Conservation (phyloP, 1,140 invertebrate species). For the Metopolophium dirhodum region DNA sequence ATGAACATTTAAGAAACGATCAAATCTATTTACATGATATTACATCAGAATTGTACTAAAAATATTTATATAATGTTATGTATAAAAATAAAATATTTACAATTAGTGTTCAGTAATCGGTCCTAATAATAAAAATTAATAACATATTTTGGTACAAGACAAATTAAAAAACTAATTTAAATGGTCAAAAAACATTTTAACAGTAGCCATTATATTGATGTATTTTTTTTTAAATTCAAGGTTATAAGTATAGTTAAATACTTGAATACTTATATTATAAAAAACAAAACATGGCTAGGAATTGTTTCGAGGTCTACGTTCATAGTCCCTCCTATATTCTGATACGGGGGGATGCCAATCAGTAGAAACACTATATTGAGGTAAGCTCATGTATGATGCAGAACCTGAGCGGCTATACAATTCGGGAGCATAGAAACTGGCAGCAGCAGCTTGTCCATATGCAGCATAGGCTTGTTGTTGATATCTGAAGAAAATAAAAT, state of each 20-base stretch:
- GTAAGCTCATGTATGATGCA: conserved; percentile 13
- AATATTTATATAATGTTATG: conserved; percentile 43
- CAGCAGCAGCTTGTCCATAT: conserved; percentile 48
- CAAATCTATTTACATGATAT: conserved; percentile 33
- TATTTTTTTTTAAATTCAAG: conserved; percentile 13
- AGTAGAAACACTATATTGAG: conserved; percentile 25
- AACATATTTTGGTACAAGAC: conserved; percentile 51
- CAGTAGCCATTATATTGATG: not conserved
- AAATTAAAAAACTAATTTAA: conserved; percentile 37
- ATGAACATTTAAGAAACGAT: not conserved
- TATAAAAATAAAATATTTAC: conserved; percentile 56
- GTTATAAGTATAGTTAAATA: not conserved
- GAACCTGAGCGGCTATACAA: conserved; percentile 35
- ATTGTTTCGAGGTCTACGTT: conserved; percentile 52
- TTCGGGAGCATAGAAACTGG: conserved; percentile 42
- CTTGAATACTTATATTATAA: not conserved
- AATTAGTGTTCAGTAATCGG: conserved; percentile 21
- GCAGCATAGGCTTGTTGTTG: conserved; percentile 54
- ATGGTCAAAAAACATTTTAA: conserved; percentile 18
- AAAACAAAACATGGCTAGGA: conserved; percentile 46
- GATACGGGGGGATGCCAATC: conserved; percentile 49
- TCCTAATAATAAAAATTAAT: conserved; percentile 10
- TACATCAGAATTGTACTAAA: conserved; percentile 35
- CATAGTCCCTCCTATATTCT: conserved; percentile 49
- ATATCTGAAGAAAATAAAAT: conserved; percentile 11